Evolutionary conservation across 1,140 invertebrate genomes (phyloP).

Genomic region (Drosophila ambigua): DNA sequence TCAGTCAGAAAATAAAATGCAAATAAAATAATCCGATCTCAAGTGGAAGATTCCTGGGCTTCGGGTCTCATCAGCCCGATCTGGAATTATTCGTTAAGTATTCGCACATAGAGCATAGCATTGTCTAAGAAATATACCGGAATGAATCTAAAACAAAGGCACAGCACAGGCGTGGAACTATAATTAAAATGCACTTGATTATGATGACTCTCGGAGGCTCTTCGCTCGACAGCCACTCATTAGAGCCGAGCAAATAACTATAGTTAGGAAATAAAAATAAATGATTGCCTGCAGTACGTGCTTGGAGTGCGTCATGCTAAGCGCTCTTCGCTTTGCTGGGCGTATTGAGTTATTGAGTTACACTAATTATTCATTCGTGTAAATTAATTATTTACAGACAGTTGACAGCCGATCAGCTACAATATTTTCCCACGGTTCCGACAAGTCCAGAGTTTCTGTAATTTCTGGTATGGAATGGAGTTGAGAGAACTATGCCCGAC

Average conservation of each 20-base stretch:
- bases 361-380: slow-evolving; percentile 52
- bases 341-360: slow-evolving; percentile 39
- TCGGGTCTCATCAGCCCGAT: too few species aligned
- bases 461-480: slow-evolving; percentile 5
- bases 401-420: background rate
- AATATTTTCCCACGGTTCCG: slow-evolving; percentile 65
- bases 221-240: slow-evolving; percentile 43
- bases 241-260: slow-evolving; percentile 49
- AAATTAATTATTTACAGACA: slow-evolving; percentile 64
- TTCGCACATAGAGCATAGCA: slow-evolving; percentile 32
- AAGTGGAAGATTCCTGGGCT: too few species aligned
- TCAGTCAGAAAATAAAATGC: too few species aligned
- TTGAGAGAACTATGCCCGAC: slow-evolving; percentile 20
- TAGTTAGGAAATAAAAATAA: slow-evolving; percentile 28
- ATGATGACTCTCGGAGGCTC: slow-evolving; percentile 37
- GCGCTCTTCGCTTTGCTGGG: slow-evolving; percentile 17
- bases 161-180: slow-evolving; percentile 34
- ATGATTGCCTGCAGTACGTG: slow-evolving; percentile 34
- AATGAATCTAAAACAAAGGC: slow-evolving; percentile 55
- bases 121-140: slow-evolving; percentile 39
- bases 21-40: too few species aligned
- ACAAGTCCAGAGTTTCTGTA: slow-evolving; percentile 16
- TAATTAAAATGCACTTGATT: slow-evolving; percentile 71
- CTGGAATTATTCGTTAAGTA: background rate
- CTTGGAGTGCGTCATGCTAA: slow-evolving; percentile 47